phyloP scores from a whole-genome alignment of 1,140 invertebrate genomes.

The Drosophila murphyi region DNA sequence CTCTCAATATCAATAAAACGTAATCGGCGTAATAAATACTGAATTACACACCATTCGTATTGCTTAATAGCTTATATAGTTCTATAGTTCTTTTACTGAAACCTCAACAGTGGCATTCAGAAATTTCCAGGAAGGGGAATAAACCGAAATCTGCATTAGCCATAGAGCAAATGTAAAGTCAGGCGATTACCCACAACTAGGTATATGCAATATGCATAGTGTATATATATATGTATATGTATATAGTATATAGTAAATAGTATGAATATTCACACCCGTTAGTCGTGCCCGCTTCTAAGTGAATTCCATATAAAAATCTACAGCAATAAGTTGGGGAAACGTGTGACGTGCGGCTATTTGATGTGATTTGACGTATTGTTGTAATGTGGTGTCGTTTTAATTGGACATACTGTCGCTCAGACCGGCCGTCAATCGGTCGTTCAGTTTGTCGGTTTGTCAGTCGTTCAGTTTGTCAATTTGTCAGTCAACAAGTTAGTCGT shows the following conservation, averaged over 20 bases:
- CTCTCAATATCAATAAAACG: not conserved
- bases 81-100: slow-evolving; percentile 18
- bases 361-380: slow-evolving; percentile 77
- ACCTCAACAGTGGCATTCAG: slow-evolving; percentile 2
- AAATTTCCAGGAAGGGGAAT: slow-evolving; percentile 10
- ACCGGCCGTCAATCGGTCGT: slow-evolving; percentile 20
- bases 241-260: slow-evolving; percentile 2
- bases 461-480: slow-evolving; percentile 20
- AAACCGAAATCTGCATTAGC: slow-evolving; percentile 24
- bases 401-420: slow-evolving; percentile 47
- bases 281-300: slow-evolving; percentile 17
- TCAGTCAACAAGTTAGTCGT: slow-evolving; percentile 7
- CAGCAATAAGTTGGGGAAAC: slow-evolving; percentile 14
- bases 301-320: slow-evolving; percentile 55
- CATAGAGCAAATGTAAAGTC: slow-evolving; percentile 29
- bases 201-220: not conserved
- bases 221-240: not conserved
- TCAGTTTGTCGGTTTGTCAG: slow-evolving; percentile 6
- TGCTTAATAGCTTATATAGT: slow-evolving; percentile 30
- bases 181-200: not conserved
- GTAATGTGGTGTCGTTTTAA: slow-evolving; percentile 45
- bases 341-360: slow-evolving; percentile 63
- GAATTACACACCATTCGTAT: slow-evolving; percentile 6
- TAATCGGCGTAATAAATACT: not conserved
- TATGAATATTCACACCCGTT: slow-evolving; percentile 24